A percentile compares a stretch with the other conserved stretches of the same genome.
Evolutionary conservation across 53 echinoderm and acorn worm species (phyloP).

Genomic region (Antedon mediterranea): DNA sequence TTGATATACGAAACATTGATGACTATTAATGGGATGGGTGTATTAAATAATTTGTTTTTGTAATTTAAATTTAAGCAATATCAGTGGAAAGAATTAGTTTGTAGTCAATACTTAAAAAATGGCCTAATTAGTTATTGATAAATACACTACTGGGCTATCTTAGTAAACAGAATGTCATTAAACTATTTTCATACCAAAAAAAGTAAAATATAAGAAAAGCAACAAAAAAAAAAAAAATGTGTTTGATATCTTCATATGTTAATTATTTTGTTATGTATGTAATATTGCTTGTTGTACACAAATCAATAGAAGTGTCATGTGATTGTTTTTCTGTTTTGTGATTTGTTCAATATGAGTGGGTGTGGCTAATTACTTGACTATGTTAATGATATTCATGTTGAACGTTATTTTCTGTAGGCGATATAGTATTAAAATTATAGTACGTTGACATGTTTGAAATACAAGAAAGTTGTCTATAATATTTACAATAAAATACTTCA

Average conservation of each 20-base stretch:
- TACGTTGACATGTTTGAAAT: not conserved
- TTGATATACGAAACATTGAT: no score
- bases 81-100: no score
- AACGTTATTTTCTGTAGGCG: not conserved
- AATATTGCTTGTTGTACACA: not conserved
- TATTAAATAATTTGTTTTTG: no score
- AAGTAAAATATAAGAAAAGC: not conserved
- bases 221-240: not conserved
- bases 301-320: not conserved
- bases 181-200: not conserved
- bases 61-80: no score
- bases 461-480: not conserved
- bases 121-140: no score
- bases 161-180: not conserved
- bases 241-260: no score
- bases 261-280: not conserved
- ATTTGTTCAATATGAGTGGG: not conserved
- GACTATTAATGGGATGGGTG: no score
- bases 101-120: no score
- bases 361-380: not conserved
- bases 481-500: not conserved
- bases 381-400: not conserved
- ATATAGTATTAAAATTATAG: no score
- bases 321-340: not conserved
- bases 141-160: no score